Base-by-base conservation (phyloP, 2,113 vertebrate species). In the Corythornis vintsioides region DNA sequence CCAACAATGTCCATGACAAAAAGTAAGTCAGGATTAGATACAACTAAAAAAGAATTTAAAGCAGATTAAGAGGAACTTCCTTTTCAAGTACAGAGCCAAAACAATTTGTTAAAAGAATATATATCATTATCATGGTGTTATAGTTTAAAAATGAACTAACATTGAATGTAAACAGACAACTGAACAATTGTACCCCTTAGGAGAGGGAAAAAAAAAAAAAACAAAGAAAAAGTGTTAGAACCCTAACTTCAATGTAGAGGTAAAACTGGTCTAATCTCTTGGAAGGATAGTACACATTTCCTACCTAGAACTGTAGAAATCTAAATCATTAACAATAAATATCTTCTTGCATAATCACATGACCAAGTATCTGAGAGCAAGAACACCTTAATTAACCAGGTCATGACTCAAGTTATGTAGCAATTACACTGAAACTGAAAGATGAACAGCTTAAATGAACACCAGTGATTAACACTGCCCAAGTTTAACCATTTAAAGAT, bases 341-440 rank as follows among this genome's bases (percentile, higher is more conserved):
- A 92, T 77, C 63, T 42, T 57, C 67, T 92, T 95, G 86, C 89
- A 70, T 94, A 95, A 70, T 87, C 82, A 91, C 94, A 79, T 88
- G 80, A 93, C 69, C 42, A 87, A 80, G 77, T n/a, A 82, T 64
- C 82, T 86, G 60, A 61, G 40, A 94, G 22, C 70, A 85, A 70
- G 82, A 93, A 90, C 45, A 85, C 67, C 35, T 95, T 93, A 95
- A 88, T 92, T 95, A 96, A 95, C 81, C 77, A 85, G 77, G 83
- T 95, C 82, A 83, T 61, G 79, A 91, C 92, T 89, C 78, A 90
- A 87, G 69, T 70, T 85, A 84, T 88, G 66, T 77, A 83, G 86
- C 79, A 92, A 92, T 82, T 94, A 91, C 90, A 76, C 26, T 61
- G 85, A 93, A 95, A 88, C 80, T 83, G 84, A 95, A 96, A 96